Conservation (phyloP, 2,888 invertebrate genomes). For the Meganola albula region DNA sequence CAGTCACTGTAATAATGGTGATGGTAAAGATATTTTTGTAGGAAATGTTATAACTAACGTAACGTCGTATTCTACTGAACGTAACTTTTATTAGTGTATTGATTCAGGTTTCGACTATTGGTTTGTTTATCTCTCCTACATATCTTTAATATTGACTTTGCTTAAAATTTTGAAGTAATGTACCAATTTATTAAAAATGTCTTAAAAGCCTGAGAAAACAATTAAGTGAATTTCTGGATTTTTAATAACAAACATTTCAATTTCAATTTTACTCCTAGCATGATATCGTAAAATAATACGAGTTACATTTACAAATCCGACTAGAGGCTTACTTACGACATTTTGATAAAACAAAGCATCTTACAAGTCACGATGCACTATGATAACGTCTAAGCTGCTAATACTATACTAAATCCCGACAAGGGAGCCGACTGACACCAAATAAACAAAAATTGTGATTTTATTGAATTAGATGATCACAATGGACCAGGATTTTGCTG, state of each 20-base stretch:
- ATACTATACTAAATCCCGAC: constrained; percentile 60
- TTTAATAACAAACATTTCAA: too few relatives aligned
- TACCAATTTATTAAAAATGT: too few relatives aligned
- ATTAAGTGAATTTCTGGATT: too few relatives aligned
- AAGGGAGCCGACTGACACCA: constrained; percentile 58
- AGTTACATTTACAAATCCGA: constrained; percentile 29
- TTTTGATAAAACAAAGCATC: constrained; percentile 34
- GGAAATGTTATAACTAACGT: too few relatives aligned
- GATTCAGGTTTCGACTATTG: too few relatives aligned
- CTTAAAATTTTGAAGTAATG: too few relatives aligned
- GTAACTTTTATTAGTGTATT: too few relatives aligned
- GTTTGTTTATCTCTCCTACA: too few relatives aligned
- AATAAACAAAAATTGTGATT: constrained; percentile 76
- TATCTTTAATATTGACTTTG: too few relatives aligned
- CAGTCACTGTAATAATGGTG: constrained; percentile 21
- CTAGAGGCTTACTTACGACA: constrained; percentile 22
- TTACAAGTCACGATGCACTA: constrained; percentile 51
- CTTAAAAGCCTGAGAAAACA: too few relatives aligned
- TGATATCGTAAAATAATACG: constrained; percentile 4
- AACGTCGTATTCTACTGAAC: too few relatives aligned
- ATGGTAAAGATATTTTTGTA: too few relatives aligned
- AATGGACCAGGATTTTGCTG: constrained; percentile 62
- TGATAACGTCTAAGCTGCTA: constrained; percentile 57
- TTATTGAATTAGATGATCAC: constrained; percentile 77
- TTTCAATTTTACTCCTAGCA: constrained; percentile 14